phyloP scores from a whole-genome alignment of 2,888 invertebrate genomes.

The Thysanoteuthis rhombus region DNA sequence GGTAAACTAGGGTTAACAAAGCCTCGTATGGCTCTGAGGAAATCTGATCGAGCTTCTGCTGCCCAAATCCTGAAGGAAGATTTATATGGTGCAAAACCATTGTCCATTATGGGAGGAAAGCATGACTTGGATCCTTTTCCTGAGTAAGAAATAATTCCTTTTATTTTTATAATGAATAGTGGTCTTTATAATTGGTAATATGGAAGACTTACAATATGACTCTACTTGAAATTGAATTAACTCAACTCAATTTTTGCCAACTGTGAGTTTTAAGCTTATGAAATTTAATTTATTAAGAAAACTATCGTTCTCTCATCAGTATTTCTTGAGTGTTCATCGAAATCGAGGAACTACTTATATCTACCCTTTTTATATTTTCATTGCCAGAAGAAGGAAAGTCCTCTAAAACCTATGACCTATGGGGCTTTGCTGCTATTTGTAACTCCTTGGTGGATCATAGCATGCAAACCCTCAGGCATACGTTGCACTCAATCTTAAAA shows the following conservation, averaged over 20 bases:
- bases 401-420: too few relatives aligned
- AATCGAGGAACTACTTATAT: neutral
- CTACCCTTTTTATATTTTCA: too few relatives aligned
- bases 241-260: too few relatives aligned
- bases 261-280: too few relatives aligned
- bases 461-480: too few relatives aligned
- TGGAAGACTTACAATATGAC: too few relatives aligned
- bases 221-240: too few relatives aligned
- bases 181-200: neutral
- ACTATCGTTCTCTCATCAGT: neutral
- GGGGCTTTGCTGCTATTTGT: too few relatives aligned
- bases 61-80: constrained; percentile 30
- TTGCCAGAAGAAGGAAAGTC: too few relatives aligned
- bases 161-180: neutral
- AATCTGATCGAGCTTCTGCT: constrained; percentile 36
- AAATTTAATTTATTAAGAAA: too few relatives aligned
- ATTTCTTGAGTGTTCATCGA: neutral
- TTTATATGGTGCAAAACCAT: constrained; percentile 41
- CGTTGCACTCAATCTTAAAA: too few relatives aligned
- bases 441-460: too few relatives aligned
- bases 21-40: constrained; percentile 47
- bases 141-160: constrained; percentile 44
- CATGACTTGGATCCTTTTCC: constrained; percentile 73
- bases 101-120: constrained; percentile 64
- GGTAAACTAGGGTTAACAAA: constrained; percentile 55